phyloP scores from a whole-genome alignment of 2,113 vertebrate genomes.

The Channa maculata region DNA sequence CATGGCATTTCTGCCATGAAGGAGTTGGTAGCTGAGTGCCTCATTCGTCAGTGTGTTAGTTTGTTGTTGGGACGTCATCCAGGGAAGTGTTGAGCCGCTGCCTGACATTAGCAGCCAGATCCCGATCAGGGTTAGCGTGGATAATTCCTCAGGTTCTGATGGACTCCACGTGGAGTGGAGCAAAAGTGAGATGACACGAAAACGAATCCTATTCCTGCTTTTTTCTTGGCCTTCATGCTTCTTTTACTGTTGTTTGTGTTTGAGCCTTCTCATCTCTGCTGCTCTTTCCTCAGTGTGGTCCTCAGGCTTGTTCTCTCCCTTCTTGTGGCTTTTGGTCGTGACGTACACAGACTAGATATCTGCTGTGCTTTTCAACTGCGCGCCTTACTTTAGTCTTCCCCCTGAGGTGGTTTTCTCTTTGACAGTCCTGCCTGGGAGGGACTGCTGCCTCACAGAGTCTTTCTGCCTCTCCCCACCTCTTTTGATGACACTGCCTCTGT shows the following conservation, averaged over 20 bases:
- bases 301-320: conserved; percentile 16
- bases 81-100: conserved; percentile 5
- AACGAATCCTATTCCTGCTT: not conserved
- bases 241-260: not conserved
- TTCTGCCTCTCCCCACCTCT: conserved; percentile 59
- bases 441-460: conserved; percentile 48
- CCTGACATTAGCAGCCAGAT: conserved; percentile 25
- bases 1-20: not conserved
- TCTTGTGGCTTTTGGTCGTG: not conserved
- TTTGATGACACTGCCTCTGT: conserved; percentile 47
- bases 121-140: conserved; percentile 35
- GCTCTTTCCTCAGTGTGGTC: not conserved
- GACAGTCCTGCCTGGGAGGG: conserved; percentile 47
- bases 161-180: conserved; percentile 6
- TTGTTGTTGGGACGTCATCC: conserved; percentile 28
- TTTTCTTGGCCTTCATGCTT: not conserved
- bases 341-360: not conserved
- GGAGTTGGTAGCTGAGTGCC: not conserved
- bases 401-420: conserved; percentile 22
- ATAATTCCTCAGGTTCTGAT: conserved; percentile 38
- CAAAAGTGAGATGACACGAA: conserved; percentile 3
- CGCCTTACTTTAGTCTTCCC: conserved; percentile 5
- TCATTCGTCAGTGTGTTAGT: not conserved
- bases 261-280: not conserved
- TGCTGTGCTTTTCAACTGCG: conserved; percentile 7